phyloP scores from a whole-genome alignment of 2,888 invertebrate genomes.

The Drosophila neutralis region DNA sequence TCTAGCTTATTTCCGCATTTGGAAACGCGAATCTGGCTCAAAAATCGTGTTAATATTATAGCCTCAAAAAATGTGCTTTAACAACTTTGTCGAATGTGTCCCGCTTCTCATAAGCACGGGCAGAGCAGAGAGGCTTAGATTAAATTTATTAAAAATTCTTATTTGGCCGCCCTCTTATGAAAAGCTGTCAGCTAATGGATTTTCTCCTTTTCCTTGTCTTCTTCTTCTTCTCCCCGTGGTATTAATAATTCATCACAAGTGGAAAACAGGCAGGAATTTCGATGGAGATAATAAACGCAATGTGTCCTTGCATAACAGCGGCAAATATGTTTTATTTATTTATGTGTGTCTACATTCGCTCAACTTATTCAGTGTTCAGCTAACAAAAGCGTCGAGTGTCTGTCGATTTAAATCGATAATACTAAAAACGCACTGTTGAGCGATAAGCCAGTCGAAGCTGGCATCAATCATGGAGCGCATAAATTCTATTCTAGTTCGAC shows the following conservation, averaged over 20 bases:
- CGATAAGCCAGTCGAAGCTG: slow-evolving; percentile 23
- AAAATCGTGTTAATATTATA: too few species aligned
- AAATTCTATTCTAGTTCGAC: slow-evolving; percentile 4
- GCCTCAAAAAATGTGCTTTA: background rate
- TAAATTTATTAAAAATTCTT: background rate
- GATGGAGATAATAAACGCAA: slow-evolving; percentile 11
- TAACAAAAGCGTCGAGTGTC: background rate
- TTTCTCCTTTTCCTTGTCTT: background rate
- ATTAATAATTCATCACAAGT: slow-evolving; percentile 45
- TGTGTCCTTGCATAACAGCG: background rate
- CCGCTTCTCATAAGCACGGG: background rate
- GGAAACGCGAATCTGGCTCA: too few species aligned
- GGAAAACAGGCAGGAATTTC: slow-evolving; percentile 27
- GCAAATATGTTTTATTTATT: background rate
- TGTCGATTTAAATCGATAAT: slow-evolving; percentile 44
- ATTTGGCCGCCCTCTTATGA: background rate
- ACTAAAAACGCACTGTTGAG: slow-evolving; percentile 25
- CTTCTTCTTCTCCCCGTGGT: slow-evolving; percentile 1
- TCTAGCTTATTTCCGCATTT: background rate
- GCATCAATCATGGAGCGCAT: slow-evolving; percentile 5
- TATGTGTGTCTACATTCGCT: background rate
- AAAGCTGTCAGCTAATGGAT: slow-evolving; percentile 23
- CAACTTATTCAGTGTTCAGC: background rate
- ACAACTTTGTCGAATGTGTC: background rate
- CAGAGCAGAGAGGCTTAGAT: background rate